These are phyloP conservation scores for Argyra leucocephala DNA, from an alignment of 2,888 invertebrate species.

Conservation along the genomic window DNA sequence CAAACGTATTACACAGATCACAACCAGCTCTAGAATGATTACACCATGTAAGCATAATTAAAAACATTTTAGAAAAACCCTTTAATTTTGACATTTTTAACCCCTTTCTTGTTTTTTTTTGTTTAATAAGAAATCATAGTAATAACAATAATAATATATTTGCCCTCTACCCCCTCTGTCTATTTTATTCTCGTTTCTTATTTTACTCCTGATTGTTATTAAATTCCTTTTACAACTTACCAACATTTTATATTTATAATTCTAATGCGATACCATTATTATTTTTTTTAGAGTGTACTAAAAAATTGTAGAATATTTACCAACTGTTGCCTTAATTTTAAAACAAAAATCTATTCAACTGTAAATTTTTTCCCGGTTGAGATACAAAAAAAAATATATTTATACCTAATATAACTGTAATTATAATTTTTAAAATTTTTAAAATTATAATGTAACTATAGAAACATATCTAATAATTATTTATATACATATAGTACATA, in stretches of 20 bases:
- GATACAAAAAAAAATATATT: background rate
- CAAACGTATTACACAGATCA: too few species aligned
- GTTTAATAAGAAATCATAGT: background rate
- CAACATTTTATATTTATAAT: background rate
- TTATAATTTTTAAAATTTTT: too few species aligned
- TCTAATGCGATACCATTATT: background rate
- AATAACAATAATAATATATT: conserved; percentile 6
- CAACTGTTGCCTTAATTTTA: background rate
- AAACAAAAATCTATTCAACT: background rate
- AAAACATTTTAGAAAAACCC: background rate
- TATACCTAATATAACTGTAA: too few species aligned
- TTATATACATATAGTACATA: too few species aligned
- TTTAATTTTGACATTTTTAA: conserved; percentile 5
- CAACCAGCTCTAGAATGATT: too few species aligned
- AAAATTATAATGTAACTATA: too few species aligned
- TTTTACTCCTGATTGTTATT: too few species aligned
- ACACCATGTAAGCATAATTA: background rate
- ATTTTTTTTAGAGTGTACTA: background rate
- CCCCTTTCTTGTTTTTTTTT: background rate
- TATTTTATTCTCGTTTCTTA: background rate
- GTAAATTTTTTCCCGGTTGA: background rate
- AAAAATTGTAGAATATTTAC: background rate
- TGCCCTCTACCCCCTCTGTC: background rate
- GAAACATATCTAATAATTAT: too few species aligned
- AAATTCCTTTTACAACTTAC: too few species aligned